Base-by-base conservation (phyloP, 2,797 vertebrate species). In the Thalassophryne amazonica region DNA sequence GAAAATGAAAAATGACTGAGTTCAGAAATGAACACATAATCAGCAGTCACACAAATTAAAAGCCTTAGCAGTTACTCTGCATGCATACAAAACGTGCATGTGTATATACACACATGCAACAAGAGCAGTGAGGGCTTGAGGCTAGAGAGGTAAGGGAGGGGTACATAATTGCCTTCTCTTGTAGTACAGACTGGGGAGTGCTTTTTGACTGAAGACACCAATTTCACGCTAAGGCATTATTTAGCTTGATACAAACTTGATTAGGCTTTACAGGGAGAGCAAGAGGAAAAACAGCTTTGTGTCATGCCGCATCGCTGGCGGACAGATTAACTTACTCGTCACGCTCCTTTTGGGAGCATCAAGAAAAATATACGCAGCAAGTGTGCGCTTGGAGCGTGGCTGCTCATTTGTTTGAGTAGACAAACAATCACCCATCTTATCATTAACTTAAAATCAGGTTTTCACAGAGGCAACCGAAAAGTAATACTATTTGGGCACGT, bases 221-320 rank as follows among this genome's bases (percentile, higher is more conserved):
- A 88, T 90, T 90, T 89, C 86, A 90, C 78, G 70, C 85, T 78
- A 78, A 49, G 69, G 83, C 86, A 88, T 90, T 90, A 90, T 89
- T 90, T 86, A 83, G 86, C 83, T 86, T 86, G 85, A 88, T 90
- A 81, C 84, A 85, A 83, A 88, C 84, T 88, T 88, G 88, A 91
- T 90, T 87, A 89, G 86, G 84, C 83, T 73, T 87, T 85, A 86
- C 69, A 76, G 72, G 57, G 43, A 30, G 49, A 66, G 47, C 38
- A 32, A 70, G 35, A 7, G 59, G 52, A 76, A 60, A 60, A 66
- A 77, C 60, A 77, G 80, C 78, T 88, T 85, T 85, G 81, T 72
- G 76, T 80, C 73, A 73, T 34, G 67, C 58, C 34, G 68, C 68
- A 63, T 77, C 71, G 74, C 84, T 75, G 65, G 83, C 69, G 82